Percentiles rank a stretch among this genome's conserved stretches.
Evolutionary conservation across 2,888 invertebrate genomes (phyloP).

Genomic region (Callyntrura sp.): DNA sequence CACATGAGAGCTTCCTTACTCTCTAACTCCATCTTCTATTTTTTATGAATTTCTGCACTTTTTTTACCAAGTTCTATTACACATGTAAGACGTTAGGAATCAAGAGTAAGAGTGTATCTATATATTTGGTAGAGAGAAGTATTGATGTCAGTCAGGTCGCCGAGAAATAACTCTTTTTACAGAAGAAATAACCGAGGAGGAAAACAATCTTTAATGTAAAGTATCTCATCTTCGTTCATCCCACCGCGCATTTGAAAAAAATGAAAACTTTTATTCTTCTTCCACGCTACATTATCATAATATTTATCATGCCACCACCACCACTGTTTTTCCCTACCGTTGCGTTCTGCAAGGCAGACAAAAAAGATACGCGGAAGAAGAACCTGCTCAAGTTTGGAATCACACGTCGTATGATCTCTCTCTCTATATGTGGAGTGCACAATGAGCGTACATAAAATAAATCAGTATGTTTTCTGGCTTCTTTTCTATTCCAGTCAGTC

Average conservation of each 20-base stretch:
- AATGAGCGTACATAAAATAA: conserved; percentile 8
- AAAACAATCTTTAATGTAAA: conserved; percentile 36
- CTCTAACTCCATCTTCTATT: too few species aligned
- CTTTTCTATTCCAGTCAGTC: conserved; percentile 35
- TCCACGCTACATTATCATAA: conserved; percentile 47
- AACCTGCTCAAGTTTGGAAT: too few species aligned
- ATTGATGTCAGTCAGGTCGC: neutral
- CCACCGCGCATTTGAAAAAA: conserved; percentile 6
- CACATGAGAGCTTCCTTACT: too few species aligned
- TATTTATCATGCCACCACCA: conserved; percentile 41
- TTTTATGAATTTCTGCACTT: too few species aligned
- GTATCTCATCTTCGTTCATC: conserved; percentile 25
- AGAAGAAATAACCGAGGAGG: conserved; percentile 13
- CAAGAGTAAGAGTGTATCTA: too few species aligned
- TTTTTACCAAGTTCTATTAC: too few species aligned
- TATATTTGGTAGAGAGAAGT: too few species aligned
- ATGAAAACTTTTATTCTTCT: neutral
- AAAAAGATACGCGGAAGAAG: too few species aligned
- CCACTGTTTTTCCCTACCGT: neutral
- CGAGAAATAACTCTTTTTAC: conserved; percentile 1
- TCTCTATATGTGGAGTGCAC: neutral
- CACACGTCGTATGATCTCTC: too few species aligned
- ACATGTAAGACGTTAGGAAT: too few species aligned
- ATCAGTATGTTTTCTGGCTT: conserved; percentile 6
- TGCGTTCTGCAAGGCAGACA: neutral